A percentile compares a stretch with the other conserved stretches of the same genome.
phyloP scores from a whole-genome alignment of 2,797 vertebrate genomes.

The Phalanger gymnotis region DNA sequence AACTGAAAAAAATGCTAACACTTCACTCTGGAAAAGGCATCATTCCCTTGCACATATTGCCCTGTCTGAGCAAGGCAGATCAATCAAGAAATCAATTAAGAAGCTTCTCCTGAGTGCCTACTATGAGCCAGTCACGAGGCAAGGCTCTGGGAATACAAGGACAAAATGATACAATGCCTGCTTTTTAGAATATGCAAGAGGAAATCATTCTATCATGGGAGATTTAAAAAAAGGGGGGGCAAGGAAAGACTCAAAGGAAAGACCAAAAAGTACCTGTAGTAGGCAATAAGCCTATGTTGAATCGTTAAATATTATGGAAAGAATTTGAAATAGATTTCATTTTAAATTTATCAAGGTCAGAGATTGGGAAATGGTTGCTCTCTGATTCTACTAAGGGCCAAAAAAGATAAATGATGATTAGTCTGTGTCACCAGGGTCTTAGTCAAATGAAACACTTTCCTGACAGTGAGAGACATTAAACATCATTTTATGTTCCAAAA shows the following conservation, averaged over 20 bases:
- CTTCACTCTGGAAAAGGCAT: background rate
- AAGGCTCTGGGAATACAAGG: background rate
- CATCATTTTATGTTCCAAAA: background rate
- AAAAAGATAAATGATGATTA: background rate
- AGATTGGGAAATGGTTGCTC: background rate
- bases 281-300: background rate
- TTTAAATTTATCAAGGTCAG: background rate
- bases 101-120: background rate
- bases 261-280: background rate
- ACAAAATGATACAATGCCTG: background rate
- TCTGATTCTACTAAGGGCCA: background rate
- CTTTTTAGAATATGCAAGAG: background rate
- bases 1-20: background rate
- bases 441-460: conserved; percentile 4
- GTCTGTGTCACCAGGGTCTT: background rate
- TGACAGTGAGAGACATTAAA: background rate
- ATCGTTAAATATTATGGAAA: background rate
- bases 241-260: background rate
- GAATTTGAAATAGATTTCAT: background rate
- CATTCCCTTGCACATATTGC: background rate
- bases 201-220: background rate
- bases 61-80: background rate
- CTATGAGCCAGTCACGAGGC: background rate
- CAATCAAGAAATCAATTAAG: background rate
- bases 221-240: background rate